Base-by-base conservation (phyloP, 2,888 invertebrate genomes). In the Seira ritae region DNA sequence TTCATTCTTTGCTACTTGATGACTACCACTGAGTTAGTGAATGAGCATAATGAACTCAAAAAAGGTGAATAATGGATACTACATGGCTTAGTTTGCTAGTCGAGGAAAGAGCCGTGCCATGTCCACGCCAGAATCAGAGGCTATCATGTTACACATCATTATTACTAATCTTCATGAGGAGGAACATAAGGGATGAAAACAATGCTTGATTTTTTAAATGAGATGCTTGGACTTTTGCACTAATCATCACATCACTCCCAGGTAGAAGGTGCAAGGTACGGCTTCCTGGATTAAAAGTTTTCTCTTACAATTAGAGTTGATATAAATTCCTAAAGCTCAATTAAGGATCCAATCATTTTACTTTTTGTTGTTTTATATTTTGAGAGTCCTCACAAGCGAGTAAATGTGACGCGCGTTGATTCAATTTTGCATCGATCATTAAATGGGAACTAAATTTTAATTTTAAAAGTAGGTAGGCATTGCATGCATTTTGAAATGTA, bases 101-200 rank as follows among this genome's bases (percentile, higher is more conserved):
- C 8, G 31, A 31, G 31, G 8, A 31, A 2, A 2, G 3, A 4
- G 8, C 8, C 8, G 31, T 31, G n/a, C 31, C 8, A 31, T 31
- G 31, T 31, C 31, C 31, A 31, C 8, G 31, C 31, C 31, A 31
- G 8, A 31, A 81, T 72, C 76, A 76, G 73, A 82, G 77, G 73
- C 77, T 77, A 77, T 82, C 77, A 60, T 24, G 73, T 82, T 82
- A 77, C 82, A 77, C 69, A 78, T 82, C 77, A 78, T 77, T 82
- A 82, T 77, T 50, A 50, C 3, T 50, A 50, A 50, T 50, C 50
- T 50, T 50, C 12, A 8, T 15, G 15, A n/a, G 3, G 50, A 3
- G 2, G 50, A 50, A 50, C 50, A 50, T 4, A 42, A 15, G 2
- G 50, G 50, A 50, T 12, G 50, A 8, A 50, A 31, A 31, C 8